A percentile compares a stretch with the other conserved stretches of the same genome.
Evolutionary conservation across 2,113 vertebrate genomes (phyloP).

Genomic region (Lepisosteus osseus): DNA sequence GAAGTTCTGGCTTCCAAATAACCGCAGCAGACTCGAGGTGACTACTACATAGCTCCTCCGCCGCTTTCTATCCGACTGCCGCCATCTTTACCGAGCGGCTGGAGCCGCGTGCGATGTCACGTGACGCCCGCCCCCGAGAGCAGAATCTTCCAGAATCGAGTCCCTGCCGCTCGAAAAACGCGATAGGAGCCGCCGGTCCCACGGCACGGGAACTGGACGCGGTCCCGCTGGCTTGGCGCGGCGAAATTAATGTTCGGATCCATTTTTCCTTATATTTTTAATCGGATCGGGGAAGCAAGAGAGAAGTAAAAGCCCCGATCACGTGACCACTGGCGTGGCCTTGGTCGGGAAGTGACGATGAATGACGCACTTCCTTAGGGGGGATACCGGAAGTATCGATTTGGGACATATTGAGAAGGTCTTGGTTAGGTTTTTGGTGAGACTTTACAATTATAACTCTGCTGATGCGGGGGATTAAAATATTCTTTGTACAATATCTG

Average conservation of each 20-base stretch:
- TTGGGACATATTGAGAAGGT: conserved; percentile 43
- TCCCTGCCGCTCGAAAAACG: neutral
- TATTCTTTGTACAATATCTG: too few relatives aligned
- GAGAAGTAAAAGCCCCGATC: conserved; percentile 58
- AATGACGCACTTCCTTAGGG: conserved; percentile 33
- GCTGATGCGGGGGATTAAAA: too few relatives aligned
- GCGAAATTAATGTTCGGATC: conserved; percentile 33
- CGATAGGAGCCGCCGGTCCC: neutral
- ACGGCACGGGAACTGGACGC: neutral
- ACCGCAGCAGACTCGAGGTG: conserved; percentile 37
- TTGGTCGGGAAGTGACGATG: conserved; percentile 61
- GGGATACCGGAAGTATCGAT: conserved; percentile 19
- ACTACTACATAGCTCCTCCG: conserved; percentile 59
- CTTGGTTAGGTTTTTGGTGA: conserved; percentile 3
- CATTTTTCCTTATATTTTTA: conserved; percentile 34
- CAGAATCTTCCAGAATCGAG: conserved; percentile 34
- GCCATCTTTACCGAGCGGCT: conserved; percentile 86
- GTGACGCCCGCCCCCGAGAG: conserved; percentile 64
- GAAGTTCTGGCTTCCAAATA: conserved; percentile 23
- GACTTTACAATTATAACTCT: too few relatives aligned
- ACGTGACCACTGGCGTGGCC: conserved; percentile 55
- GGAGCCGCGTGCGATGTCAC: conserved; percentile 69
- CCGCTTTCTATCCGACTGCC: conserved; percentile 79
- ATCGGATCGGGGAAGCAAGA: conserved; percentile 62
- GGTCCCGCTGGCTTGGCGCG: conserved; percentile 9